Evolutionary conservation across 2,888 invertebrate genomes (phyloP), one percentile per base, ranked within the genome.

Genomic region (Phania funesta): DNA sequence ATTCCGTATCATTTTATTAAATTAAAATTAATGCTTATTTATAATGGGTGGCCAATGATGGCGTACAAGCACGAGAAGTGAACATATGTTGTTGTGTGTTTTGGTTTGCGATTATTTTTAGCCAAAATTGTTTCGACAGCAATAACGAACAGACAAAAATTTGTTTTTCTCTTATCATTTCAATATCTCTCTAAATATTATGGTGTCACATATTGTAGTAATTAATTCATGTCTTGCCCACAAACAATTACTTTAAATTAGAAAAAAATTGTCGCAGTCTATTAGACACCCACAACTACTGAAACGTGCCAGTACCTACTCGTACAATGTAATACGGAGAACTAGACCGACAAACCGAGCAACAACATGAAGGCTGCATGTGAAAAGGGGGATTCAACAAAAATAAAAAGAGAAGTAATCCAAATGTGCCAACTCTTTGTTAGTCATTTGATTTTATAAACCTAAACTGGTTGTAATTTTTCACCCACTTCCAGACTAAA

Each of bases 161-260:
- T 46, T 73, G n/a, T 65, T 18, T 54, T 48, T 35, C 48, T 68
- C 68, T 78, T 82, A 75, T 82, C 82, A 75, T 82, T 82, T 82
- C 78, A 65, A 78, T 75, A 82, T 75, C 78, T 70, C 50, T 79
- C 41, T 22, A 78, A 82, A 82, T 82, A 74, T 75, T 78, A 70
- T 82, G 74, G 82, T 82, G 78, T 82, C 82, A 82, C 82, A 82
- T 82, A 70, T 75, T 82, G 82, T 78, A 75, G 78, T 82, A 82
- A 82, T 82, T 82, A 82, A 82, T 82, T 82, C 78, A 70, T 82
- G 82, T 82, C 82, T 82, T 82, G 76, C 82, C 82, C 82, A 82
- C 82, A 82, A 78, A 82, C 82, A 82, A 82, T 82, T 82, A 82
- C 82, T 75, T 78, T 78, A 82, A 75, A 78, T 82, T 82, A 78